Conservation (phyloP, 2,888 invertebrate species). For the Cryptocephalus moraei region DNA sequence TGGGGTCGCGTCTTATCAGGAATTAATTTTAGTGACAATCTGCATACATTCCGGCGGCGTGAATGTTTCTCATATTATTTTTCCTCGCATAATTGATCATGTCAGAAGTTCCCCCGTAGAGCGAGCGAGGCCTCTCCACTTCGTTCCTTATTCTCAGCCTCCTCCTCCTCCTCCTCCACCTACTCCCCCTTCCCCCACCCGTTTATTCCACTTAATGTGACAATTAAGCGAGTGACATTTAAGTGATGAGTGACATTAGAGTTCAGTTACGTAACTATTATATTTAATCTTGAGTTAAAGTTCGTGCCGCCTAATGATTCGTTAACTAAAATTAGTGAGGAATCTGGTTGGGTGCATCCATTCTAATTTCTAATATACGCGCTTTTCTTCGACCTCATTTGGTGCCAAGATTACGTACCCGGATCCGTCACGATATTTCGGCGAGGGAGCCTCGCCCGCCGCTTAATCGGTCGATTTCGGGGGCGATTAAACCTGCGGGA, state of each 20-base stretch:
- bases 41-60: too few relatives aligned
- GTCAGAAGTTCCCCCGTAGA: too few relatives aligned
- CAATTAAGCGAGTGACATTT: constrained; percentile 39
- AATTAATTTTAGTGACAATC: too few relatives aligned
- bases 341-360: constrained; percentile 25
- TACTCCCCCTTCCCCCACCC: constrained; percentile 5
- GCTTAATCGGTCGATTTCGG: too few relatives aligned
- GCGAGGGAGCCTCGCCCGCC: too few relatives aligned
- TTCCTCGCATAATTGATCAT: too few relatives aligned
- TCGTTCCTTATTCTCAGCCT: neutral
- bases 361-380: constrained; percentile 20
- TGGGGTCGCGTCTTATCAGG: too few relatives aligned
- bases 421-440: too few relatives aligned
- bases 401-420: constrained; percentile 16
- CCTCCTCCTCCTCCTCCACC: constrained; percentile 1
- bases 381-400: constrained; percentile 25
- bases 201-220: constrained; percentile 29
- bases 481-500: too few relatives aligned
- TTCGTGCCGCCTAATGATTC: constrained; percentile 36
- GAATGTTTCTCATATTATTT: too few relatives aligned
- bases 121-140: too few relatives aligned
- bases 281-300: constrained; percentile 40
- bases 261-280: constrained; percentile 38
- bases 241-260: constrained; percentile 40
- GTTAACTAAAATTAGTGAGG: constrained; percentile 34